These are phyloP conservation scores for Lycophotia porphyrea DNA, from an alignment of 2,888 invertebrate species.

Conservation along the genomic window DNA sequence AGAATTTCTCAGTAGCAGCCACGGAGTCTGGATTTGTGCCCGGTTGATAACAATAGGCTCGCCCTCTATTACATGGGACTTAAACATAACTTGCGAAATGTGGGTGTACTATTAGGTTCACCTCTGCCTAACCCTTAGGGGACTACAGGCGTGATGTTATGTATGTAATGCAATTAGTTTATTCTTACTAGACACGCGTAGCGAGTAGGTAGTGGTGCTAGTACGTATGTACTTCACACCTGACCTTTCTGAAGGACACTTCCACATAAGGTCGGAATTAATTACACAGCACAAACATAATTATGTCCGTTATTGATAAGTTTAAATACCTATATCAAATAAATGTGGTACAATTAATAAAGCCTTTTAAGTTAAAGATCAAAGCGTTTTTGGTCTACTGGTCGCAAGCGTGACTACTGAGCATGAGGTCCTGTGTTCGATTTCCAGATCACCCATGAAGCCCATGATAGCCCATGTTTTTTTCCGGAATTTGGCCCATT, in stretches of 20 bases:
- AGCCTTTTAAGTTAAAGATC: neutral
- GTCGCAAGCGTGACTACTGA: neutral
- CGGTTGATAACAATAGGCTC: no score
- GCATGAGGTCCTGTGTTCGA: neutral
- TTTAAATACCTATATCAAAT: constrained; percentile 3
- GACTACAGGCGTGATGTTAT: no score
- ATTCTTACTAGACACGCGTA: neutral
- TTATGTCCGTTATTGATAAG: neutral
- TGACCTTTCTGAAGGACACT: neutral
- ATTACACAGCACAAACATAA: constrained; percentile 3
- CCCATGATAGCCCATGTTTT: no score
- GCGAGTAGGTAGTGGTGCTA: neutral
- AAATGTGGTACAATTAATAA: neutral
- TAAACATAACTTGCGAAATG: no score
- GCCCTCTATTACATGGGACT: no score
- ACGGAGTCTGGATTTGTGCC: no score
- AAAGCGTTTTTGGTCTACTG: neutral
- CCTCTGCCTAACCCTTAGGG: no score
- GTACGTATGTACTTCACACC: neutral
- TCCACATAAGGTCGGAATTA: constrained; percentile 3
- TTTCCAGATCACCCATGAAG: no score
- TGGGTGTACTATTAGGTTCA: no score
- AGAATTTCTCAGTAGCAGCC: no score
- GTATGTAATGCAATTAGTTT: no score
- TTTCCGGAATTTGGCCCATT: no score